Percentiles rank a stretch among this genome's conserved stretches.
phyloP scores from a whole-genome alignment of 2,113 vertebrate genomes.

The Accipiter cooperii region DNA sequence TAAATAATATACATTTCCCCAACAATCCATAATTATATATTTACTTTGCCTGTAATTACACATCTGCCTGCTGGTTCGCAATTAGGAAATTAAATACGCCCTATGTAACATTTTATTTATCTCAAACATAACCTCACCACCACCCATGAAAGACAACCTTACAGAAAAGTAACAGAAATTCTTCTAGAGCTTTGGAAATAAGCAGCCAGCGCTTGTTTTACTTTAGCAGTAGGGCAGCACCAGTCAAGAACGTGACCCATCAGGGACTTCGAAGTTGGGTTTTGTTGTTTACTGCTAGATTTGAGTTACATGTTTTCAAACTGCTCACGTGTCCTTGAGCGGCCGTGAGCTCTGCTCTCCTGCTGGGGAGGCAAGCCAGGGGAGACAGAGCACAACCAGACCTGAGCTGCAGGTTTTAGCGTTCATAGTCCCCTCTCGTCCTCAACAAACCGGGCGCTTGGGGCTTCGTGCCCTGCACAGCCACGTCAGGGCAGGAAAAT shows the following conservation, averaged over 20 bases:
- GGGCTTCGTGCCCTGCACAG: not conserved
- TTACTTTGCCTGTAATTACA: constrained; percentile 64
- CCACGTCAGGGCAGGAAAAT: not conserved
- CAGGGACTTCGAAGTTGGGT: not conserved
- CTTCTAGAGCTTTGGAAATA: not conserved
- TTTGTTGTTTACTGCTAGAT: not conserved
- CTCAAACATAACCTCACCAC: not conserved
- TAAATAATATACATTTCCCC: constrained; percentile 57
- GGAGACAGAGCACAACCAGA: not conserved
- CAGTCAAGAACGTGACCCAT: not conserved
- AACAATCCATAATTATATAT: constrained; percentile 58
- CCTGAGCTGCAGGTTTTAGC: not conserved
- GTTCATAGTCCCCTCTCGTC: not conserved
- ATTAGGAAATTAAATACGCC: constrained; percentile 36
- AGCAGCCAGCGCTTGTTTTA: not conserved
- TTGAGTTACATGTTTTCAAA: not conserved
- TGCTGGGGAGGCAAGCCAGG: not conserved
- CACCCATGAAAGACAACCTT: not conserved
- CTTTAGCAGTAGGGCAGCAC: not conserved
- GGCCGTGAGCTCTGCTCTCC: not conserved
- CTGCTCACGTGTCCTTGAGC: not conserved
- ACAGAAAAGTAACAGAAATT: not conserved
- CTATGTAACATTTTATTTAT: not conserved
- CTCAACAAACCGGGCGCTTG: not conserved
- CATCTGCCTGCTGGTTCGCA: constrained; percentile 28